Conservation (phyloP, 2,797 vertebrate species). For the Sebastes paucispinis region DNA sequence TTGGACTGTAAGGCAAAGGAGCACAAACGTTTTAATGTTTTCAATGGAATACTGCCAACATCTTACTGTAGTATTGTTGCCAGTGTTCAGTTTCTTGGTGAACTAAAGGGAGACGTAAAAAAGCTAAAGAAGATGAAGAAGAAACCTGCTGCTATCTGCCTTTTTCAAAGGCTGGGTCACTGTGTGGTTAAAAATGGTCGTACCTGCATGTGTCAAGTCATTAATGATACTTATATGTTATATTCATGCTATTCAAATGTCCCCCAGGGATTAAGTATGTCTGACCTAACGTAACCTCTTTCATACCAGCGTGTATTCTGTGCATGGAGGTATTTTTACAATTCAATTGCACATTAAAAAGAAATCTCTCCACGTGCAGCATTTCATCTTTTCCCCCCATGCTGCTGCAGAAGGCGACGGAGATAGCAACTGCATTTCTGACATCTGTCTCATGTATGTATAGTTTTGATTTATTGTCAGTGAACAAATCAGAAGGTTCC, state of each 20-base stretch:
- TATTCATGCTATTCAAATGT: slow-evolving; percentile 7
- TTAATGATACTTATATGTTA: slow-evolving; percentile 5
- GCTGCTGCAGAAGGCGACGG: neutral
- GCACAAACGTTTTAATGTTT: neutral
- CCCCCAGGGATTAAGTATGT: neutral
- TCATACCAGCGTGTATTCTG: neutral
- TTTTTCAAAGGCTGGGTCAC: neutral
- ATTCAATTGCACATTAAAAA: slow-evolving; percentile 6
- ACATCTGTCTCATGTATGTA: neutral
- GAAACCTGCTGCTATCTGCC: neutral
- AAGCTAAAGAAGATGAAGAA: neutral
- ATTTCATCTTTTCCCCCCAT: slow-evolving; percentile 9
- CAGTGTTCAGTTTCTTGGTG: neutral
- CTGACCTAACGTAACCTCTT: neutral
- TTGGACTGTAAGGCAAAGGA: neutral
- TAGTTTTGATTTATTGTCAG: slow-evolving; percentile 15
- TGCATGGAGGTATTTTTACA: neutral
- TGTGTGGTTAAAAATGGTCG: neutral
- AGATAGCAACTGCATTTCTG: slow-evolving; percentile 15
- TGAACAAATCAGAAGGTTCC: neutral
- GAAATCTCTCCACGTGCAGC: neutral
- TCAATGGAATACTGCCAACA: neutral
- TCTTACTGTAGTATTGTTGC: neutral
- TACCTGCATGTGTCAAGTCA: neutral
- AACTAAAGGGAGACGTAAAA: neutral